These are phyloP conservation scores for Enteromius treurensis DNA, from an alignment of 2,797 vertebrate genomes.

Conservation along the genomic window DNA sequence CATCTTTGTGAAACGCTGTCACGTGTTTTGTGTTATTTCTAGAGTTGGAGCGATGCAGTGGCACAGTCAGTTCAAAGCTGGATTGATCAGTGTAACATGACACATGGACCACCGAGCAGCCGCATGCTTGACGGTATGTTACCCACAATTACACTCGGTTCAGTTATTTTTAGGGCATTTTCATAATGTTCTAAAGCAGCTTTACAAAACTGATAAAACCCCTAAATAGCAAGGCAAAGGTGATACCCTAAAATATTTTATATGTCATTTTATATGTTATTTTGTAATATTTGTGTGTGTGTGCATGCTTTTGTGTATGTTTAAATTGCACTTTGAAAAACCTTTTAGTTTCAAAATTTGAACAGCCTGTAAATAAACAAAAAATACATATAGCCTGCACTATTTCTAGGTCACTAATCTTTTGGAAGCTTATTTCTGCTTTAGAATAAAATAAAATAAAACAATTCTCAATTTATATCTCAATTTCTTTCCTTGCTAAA, in stretches of 20 bases:
- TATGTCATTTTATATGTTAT: background rate
- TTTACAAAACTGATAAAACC: background rate
- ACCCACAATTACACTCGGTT: background rate
- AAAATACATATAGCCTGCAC: background rate
- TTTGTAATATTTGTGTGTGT: background rate
- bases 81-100: slow-evolving; percentile 68
- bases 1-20: background rate
- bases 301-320: background rate
- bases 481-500: background rate
- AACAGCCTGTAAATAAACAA: background rate
- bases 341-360: background rate
- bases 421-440: background rate
- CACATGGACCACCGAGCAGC: slow-evolving; percentile 62
- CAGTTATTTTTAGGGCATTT: background rate
- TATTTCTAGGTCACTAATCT: background rate
- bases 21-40: background rate
- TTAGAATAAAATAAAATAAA: background rate
- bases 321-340: background rate
- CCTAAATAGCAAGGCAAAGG: background rate
- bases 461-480: background rate
- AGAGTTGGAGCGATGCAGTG: slow-evolving; percentile 66
- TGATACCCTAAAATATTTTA: background rate
- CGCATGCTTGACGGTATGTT: slow-evolving; percentile 66
- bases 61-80: slow-evolving; percentile 68
- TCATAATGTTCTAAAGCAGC: background rate